These are phyloP conservation scores for Phyllotreta striolata DNA, from an alignment of 2,888 invertebrate genomes.

Conservation along the genomic window DNA sequence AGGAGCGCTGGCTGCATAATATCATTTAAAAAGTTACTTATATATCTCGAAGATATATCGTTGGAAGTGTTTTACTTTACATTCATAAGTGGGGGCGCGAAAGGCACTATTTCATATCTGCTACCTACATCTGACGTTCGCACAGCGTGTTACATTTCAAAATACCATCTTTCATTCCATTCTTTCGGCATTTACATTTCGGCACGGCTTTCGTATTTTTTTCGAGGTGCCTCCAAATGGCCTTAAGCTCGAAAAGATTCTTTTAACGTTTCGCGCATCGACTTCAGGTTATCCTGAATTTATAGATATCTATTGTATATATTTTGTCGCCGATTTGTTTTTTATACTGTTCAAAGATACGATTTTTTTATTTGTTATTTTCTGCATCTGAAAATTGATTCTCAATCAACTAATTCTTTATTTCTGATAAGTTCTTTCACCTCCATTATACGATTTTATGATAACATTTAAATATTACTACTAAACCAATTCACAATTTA, in stretches of 20 bases:
- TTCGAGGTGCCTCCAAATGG: conserved; percentile 33
- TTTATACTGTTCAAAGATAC: no score
- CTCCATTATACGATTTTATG: no score
- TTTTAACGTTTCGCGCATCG: conserved; percentile 22
- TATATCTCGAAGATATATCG: conserved; percentile 36
- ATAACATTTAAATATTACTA: no score
- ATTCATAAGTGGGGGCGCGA: conserved; percentile 57
- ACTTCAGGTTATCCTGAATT: no score
- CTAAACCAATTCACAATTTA: no score
- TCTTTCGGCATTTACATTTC: conserved; percentile 58
- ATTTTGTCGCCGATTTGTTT: no score
- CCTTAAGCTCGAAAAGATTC: conserved; percentile 36
- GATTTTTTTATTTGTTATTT: no score
- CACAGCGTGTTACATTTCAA: conserved; percentile 59
- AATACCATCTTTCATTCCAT: conserved; percentile 60
- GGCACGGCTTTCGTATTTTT: conserved; percentile 49
- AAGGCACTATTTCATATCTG: conserved; percentile 58
- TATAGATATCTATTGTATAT: no score
- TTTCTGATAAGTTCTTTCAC: no score
- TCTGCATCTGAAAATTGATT: no score
- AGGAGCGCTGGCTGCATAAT: conserved; percentile 30
- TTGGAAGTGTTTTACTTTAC: conserved; percentile 57
- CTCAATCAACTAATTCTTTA: no score
- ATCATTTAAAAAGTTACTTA: conserved; percentile 41
- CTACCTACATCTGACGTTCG: conserved; percentile 58